Conservation (phyloP, 2,113 vertebrate species). For the Galeopterus variegatus region DNA sequence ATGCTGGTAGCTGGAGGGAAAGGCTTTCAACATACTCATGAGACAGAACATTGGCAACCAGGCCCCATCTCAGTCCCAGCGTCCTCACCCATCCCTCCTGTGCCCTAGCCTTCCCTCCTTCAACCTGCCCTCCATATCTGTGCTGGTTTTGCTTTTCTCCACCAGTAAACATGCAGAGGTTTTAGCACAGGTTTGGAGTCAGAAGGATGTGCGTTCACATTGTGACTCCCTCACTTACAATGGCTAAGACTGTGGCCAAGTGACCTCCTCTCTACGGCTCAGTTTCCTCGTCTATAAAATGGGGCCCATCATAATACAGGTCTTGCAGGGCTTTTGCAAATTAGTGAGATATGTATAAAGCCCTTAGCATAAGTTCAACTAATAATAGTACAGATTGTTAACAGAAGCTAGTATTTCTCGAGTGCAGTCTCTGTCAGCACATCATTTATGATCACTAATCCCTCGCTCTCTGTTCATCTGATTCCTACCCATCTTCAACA, state of each 20-base stretch:
- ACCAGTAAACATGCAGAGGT: background rate
- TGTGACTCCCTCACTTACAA: background rate
- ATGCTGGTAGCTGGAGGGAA: no score
- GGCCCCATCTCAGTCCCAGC: rapidly evolving
- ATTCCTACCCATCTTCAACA: background rate
- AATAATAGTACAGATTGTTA: background rate
- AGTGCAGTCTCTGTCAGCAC: background rate
- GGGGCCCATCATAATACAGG: background rate
- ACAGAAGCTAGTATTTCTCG: background rate
- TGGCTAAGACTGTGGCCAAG: background rate
- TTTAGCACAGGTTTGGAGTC: background rate
- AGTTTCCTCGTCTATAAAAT: background rate
- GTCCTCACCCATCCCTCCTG: background rate
- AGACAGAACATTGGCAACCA: background rate
- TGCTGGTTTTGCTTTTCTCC: background rate
- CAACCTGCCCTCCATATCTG: background rate
- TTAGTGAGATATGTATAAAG: background rate
- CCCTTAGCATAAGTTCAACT: background rate
- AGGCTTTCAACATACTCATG: background rate
- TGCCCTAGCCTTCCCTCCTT: background rate
- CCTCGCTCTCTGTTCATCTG: background rate
- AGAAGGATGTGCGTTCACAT: background rate
- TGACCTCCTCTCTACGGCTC: background rate
- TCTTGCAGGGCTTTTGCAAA: background rate
- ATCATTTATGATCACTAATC: background rate